phyloP scores from a whole-genome alignment of 2,113 vertebrate species.

The Sterna hirundo region DNA sequence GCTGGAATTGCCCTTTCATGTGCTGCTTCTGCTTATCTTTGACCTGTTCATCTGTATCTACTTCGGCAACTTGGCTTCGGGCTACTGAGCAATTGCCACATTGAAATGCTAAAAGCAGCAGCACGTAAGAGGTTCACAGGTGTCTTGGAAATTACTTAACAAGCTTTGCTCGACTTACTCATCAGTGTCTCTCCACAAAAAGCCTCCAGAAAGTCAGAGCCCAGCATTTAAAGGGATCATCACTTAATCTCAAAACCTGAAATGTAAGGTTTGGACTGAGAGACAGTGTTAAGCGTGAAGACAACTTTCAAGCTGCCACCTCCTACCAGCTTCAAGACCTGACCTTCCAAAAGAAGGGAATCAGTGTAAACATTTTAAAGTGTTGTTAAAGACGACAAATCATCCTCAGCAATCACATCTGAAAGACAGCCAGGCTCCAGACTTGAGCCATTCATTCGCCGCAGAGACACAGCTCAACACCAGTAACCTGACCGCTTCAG shows the following conservation, averaged over 20 bases:
- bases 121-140: not conserved
- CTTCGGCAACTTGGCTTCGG: not conserved
- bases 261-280: not conserved
- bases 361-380: not conserved
- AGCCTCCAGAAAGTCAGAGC: not conserved
- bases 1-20: not conserved
- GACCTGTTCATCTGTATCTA: not conserved
- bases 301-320: not conserved
- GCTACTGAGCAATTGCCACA: not conserved
- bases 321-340: not conserved
- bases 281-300: not conserved
- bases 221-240: not conserved
- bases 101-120: not conserved
- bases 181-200: not conserved
- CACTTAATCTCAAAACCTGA: not conserved
- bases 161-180: not conserved
- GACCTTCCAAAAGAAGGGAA: not conserved
- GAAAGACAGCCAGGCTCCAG: not conserved
- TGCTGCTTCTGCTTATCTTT: not conserved
- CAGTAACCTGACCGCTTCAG: not conserved
- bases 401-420: not conserved
- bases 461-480: not conserved
- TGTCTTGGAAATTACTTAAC: not conserved
- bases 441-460: not conserved
- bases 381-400: not conserved